A percentile compares a stretch with the other conserved stretches of the same genome.
Evolutionary conservation across 2,113 vertebrate species (phyloP).

Genomic region (Lamprologus callipterus): DNA sequence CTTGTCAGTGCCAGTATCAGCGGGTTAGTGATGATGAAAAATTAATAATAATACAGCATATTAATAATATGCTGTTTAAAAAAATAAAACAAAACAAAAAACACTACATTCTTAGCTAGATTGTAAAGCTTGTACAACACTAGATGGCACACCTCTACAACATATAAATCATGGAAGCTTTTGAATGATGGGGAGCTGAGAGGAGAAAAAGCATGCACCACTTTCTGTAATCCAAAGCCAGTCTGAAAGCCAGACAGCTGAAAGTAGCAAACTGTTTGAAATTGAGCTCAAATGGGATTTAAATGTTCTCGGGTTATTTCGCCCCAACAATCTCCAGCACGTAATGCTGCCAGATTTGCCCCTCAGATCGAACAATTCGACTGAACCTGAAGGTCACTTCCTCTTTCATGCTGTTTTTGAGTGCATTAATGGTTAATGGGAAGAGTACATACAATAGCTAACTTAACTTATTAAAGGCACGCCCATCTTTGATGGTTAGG

Average conservation of each 20-base stretch:
- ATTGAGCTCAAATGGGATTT: background rate
- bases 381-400: background rate
- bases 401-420: background rate
- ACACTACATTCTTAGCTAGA: background rate
- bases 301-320: background rate
- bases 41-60: too few species aligned
- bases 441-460: background rate
- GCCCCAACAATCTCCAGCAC: background rate
- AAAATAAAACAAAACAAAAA: background rate
- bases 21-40: background rate
- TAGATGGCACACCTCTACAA: slow-evolving; percentile 25
- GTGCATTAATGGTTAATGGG: background rate
- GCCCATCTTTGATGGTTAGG: background rate
- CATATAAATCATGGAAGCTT: background rate
- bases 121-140: background rate
- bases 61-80: background rate
- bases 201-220: background rate
- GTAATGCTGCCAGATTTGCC: background rate
- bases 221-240: background rate
- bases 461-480: background rate
- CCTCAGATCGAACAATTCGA: background rate
- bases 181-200: background rate
- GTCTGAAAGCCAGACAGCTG: background rate
- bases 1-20: background rate
- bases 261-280: background rate